phyloP scores from a whole-genome alignment of 2,888 invertebrate genomes.

The Metopia argyrocephala region DNA sequence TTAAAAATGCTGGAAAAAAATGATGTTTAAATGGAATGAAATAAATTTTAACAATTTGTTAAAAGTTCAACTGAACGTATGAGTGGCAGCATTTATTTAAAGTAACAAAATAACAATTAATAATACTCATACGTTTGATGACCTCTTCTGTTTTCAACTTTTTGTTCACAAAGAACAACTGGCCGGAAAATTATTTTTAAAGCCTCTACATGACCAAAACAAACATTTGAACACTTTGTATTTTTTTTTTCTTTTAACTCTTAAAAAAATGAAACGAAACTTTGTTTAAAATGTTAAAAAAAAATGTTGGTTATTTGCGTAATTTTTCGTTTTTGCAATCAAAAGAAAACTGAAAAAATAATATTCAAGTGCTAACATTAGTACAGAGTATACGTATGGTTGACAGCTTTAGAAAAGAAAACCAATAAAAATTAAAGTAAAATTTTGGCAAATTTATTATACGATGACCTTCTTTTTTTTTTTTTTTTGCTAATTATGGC shows the following conservation, averaged over 20 bases:
- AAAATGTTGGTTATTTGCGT: neutral
- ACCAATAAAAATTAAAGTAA: conserved; percentile 37
- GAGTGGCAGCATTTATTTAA: neutral
- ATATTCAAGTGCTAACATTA: neutral
- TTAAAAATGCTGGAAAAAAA: neutral
- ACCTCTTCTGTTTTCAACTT: neutral
- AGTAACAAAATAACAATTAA: conserved; percentile 34
- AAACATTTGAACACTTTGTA: too few relatives aligned
- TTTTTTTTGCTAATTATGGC: neutral
- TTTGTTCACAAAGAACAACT: neutral
- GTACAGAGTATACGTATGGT: neutral
- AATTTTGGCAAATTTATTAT: conserved; percentile 1
- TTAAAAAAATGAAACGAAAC: too few relatives aligned
- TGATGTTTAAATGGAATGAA: neutral
- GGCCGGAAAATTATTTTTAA: too few relatives aligned
- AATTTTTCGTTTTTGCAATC: neutral
- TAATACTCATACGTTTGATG: conserved; percentile 24
- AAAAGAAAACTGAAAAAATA: neutral
- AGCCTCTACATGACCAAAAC: too few relatives aligned
- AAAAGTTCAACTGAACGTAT: neutral
- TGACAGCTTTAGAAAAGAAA: neutral
- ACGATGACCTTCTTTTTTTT: conserved; percentile 34
- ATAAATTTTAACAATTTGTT: too few relatives aligned
- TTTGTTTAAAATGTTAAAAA: too few relatives aligned
- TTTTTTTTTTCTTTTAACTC: too few relatives aligned